A percentile compares a stretch with the other conserved stretches of the same genome.
phyloP scores from a whole-genome alignment of 2,888 invertebrate species.

The Falcaria lacertinaria region DNA sequence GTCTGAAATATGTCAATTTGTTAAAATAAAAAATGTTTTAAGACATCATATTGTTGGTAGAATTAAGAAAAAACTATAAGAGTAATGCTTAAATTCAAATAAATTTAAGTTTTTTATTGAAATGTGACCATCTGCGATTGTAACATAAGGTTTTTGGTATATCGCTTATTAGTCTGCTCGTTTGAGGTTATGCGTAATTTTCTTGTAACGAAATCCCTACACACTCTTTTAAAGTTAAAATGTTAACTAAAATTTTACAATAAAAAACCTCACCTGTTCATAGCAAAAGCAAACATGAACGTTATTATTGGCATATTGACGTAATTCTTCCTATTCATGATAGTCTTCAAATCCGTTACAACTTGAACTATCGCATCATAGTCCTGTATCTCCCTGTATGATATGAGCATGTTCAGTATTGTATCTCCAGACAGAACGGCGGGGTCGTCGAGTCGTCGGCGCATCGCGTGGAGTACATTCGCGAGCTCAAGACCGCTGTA shows the following conservation, averaged over 20 bases:
- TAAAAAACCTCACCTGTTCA: conserved; percentile 88
- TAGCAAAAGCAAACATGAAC: conserved; percentile 97
- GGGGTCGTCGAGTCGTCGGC: conserved; percentile 96
- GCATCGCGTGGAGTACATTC: conserved; percentile 91
- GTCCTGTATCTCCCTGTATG: conserved; percentile 94
- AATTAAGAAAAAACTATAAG: too few species aligned
- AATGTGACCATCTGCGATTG: too few species aligned
- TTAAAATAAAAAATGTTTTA: too few species aligned
- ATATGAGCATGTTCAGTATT: conserved; percentile 95
- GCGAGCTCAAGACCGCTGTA: conserved; percentile 90
- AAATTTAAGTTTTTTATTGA: too few species aligned
- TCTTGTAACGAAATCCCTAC: too few species aligned
- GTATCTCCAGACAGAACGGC: conserved; percentile 98
- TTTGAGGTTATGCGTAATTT: too few species aligned
- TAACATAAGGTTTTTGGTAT: too few species aligned
- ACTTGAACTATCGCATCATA: conserved; percentile 98
- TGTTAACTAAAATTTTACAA: too few species aligned
- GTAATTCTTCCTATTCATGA: conserved; percentile 93
- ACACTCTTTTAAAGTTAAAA: too few species aligned
- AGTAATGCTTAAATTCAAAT: too few species aligned
- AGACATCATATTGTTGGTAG: too few species aligned
- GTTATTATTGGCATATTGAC: conserved; percentile 94
- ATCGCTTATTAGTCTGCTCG: too few species aligned
- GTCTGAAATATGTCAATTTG: conserved; percentile 72
- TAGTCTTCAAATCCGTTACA: conserved; percentile 94